Conservation (phyloP, 1,140 invertebrate species). For the Zaprionus africanus region DNA sequence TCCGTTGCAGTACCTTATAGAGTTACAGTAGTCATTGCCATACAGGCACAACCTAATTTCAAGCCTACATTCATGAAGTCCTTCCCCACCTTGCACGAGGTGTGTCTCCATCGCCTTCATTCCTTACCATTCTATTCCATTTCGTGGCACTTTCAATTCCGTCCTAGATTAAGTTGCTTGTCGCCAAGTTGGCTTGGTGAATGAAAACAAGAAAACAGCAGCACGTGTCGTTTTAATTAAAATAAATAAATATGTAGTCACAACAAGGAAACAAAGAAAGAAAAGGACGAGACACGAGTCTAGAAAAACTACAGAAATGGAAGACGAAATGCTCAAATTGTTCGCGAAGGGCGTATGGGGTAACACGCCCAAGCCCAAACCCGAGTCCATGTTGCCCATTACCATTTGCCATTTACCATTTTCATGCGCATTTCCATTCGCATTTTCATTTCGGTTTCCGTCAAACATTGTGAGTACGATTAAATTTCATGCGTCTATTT, state of each 20-base stretch:
- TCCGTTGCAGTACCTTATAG: background rate
- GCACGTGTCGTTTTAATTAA: conserved; percentile 82
- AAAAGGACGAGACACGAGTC: conserved; percentile 38
- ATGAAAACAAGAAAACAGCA: conserved; percentile 77
- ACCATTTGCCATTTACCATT: conserved; percentile 19
- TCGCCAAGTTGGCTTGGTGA: conserved; percentile 58
- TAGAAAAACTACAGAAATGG: conserved; percentile 30
- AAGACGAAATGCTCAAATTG: conserved; percentile 18
- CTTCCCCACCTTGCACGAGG: background rate
- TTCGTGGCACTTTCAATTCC: background rate
- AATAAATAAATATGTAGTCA: conserved; percentile 74
- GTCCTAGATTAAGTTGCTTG: conserved; percentile 13
- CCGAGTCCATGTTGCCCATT: conserved; percentile 29
- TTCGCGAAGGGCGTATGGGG: background rate
- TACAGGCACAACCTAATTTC: background rate
- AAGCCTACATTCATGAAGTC: background rate
- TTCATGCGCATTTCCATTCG: conserved; percentile 27
- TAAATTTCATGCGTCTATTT: conserved; percentile 79
- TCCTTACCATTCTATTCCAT: background rate
- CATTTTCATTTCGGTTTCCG: conserved; percentile 50
- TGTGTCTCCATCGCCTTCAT: background rate
- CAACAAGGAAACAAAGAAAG: conserved; percentile 59
- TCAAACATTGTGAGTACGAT: conserved; percentile 66
- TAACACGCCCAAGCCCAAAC: background rate
- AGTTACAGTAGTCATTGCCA: background rate